phyloP scores from a whole-genome alignment of 1,140 invertebrate genomes.

The Sycophaga agraensis region DNA sequence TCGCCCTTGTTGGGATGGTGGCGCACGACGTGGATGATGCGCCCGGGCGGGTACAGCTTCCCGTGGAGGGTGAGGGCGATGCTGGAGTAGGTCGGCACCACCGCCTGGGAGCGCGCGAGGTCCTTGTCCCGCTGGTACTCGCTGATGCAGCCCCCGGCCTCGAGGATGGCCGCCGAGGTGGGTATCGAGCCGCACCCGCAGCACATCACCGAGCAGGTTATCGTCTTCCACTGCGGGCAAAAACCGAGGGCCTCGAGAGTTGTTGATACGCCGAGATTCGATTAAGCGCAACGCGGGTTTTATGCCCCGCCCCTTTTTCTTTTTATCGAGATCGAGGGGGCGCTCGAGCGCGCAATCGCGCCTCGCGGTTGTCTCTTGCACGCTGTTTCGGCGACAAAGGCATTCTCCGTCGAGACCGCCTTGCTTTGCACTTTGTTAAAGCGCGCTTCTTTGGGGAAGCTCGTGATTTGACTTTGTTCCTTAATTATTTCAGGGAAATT shows the following conservation, averaged over 20 bases:
- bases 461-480: no score
- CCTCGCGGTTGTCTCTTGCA: no score
- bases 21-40: slow-evolving; percentile 86
- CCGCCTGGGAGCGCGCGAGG: slow-evolving; percentile 62
- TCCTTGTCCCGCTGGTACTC: slow-evolving; percentile 67
- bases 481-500: no score
- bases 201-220: slow-evolving; percentile 78
- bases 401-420: no score
- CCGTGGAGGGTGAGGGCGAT: slow-evolving; percentile 78
- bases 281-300: no score
- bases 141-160: slow-evolving; percentile 63
- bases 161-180: slow-evolving; percentile 69
- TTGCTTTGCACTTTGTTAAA: no score
- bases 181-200: slow-evolving; percentile 71
- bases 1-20: slow-evolving; percentile 82
- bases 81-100: slow-evolving; percentile 70
- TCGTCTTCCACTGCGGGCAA: slow-evolving; percentile 81
- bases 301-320: no score
- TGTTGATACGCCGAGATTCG: neutral
- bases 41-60: slow-evolving; percentile 84
- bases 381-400: no score
- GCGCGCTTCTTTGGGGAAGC: no score
- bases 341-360: no score
- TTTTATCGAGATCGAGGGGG: no score
- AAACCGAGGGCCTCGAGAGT: no score